phyloP scores from a whole-genome alignment of 2,113 vertebrate species.

The Tragulus kanchil region DNA sequence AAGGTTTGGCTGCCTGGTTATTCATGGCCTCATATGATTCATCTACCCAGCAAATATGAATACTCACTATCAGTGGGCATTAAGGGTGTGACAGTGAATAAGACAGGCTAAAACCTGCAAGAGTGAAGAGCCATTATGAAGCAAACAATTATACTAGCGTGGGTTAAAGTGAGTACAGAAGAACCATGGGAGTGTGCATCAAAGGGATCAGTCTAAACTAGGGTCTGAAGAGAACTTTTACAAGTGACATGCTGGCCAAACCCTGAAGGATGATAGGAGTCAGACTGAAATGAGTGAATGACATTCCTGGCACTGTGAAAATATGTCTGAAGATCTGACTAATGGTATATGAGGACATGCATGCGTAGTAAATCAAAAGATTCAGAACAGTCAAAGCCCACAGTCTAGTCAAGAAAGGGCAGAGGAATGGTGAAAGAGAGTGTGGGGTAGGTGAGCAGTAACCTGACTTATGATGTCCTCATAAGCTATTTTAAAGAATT shows the following conservation, averaged over 20 bases:
- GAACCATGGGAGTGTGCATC: background rate
- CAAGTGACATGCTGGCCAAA: background rate
- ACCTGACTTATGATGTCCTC: background rate
- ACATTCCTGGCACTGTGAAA: background rate
- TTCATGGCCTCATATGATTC: background rate
- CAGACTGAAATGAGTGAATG: background rate
- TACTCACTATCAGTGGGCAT: background rate
- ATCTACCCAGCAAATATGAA: background rate
- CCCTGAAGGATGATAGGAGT: background rate
- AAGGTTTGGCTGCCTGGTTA: background rate
- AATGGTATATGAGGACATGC: background rate
- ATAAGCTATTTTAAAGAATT: background rate
- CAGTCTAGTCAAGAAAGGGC: background rate
- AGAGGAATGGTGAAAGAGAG: background rate
- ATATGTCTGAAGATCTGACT: background rate
- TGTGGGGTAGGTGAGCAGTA: accelerated
- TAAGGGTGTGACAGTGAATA: background rate
- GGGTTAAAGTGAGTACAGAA: background rate
- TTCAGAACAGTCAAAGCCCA: background rate
- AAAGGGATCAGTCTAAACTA: background rate
- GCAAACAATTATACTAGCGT: background rate
- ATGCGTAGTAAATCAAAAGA: background rate
- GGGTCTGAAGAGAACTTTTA: background rate
- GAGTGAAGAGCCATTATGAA: background rate
- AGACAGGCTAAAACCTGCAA: background rate